Conservation (phyloP, 1,140 invertebrate genomes). For the Anadara kagoshimensis region DNA sequence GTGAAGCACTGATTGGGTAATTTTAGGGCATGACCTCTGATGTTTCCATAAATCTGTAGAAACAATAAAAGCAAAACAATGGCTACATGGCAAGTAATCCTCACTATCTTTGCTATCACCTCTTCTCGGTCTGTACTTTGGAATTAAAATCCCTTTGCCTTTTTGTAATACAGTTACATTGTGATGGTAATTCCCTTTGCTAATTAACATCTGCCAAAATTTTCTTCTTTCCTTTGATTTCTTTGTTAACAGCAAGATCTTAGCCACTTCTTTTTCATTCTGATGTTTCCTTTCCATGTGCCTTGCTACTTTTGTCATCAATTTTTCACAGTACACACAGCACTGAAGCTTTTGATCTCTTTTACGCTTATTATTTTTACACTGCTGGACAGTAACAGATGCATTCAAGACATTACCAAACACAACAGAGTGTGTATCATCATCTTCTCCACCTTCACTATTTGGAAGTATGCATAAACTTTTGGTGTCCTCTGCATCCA, state of each 20-base stretch:
- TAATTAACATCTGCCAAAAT: background rate
- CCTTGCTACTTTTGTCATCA: background rate
- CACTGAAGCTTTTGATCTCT: background rate
- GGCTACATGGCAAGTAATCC: background rate
- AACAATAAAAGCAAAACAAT: conserved; percentile 9
- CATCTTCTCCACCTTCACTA: no score
- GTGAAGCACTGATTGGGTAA: background rate
- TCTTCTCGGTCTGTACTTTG: conserved; percentile 9
- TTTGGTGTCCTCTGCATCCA: no score
- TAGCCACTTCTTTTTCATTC: conserved; percentile 10
- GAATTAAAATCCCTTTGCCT: conserved; percentile 1
- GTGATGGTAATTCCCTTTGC: conserved; percentile 14
- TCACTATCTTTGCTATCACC: background rate
- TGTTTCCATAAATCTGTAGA: conserved; percentile 6
- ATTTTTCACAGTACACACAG: conserved; percentile 15
- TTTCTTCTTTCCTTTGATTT: conserved; percentile 8
- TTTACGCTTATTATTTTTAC: background rate
- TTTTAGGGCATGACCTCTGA: background rate
- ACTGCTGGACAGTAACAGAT: no score
- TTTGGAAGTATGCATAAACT: no score
- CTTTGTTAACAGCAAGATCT: conserved; percentile 6
- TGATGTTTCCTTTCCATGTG: conserved; percentile 5
- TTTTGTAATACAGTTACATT: background rate
- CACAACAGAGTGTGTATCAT: no score
- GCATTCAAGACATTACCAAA: no score